Percentiles rank a stretch among this genome's conserved stretches.
Evolutionary conservation across 2,113 vertebrate species (phyloP).

Genomic region (Cololabis saira): DNA sequence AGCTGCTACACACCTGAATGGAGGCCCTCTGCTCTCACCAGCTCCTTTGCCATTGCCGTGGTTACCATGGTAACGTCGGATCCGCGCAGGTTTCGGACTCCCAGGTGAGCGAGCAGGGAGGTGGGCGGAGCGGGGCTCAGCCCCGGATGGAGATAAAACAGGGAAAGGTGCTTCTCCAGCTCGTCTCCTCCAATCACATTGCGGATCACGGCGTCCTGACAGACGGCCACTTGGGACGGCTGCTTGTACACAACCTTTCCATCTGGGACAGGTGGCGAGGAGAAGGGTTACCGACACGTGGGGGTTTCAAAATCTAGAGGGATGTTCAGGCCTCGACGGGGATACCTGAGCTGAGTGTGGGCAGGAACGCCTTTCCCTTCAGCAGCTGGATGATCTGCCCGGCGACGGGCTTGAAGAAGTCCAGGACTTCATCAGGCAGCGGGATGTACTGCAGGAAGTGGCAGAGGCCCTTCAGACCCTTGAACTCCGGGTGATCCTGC

Average conservation of each 20-base stretch:
- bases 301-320: background rate
- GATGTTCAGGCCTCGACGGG: background rate
- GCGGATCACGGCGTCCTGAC: conserved; percentile 79
- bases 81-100: conserved; percentile 75
- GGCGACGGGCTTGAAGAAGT: conserved; percentile 85
- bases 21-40: conserved; percentile 55
- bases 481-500: conserved; percentile 82
- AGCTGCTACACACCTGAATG: conserved; percentile 61
- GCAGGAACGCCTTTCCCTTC: conserved; percentile 81
- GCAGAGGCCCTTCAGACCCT: conserved; percentile 77
- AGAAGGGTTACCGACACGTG: background rate
- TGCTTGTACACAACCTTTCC: conserved; percentile 76
- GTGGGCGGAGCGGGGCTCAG: conserved; percentile 69
- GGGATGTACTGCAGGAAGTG: conserved; percentile 82
- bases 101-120: conserved; percentile 78
- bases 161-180: conserved; percentile 77
- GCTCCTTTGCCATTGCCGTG: conserved; percentile 78
- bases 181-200: conserved; percentile 77
- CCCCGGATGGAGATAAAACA: conserved; percentile 81
- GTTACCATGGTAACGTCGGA: conserved; percentile 80
- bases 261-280: conserved; percentile 53
- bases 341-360: conserved; percentile 71
- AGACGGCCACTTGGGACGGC: conserved; percentile 82
- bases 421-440: conserved; percentile 82
- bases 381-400: conserved; percentile 82